Evolutionary conservation across 1,140 invertebrate species (phyloP), one percentile per base, ranked within the genome.

Genomic region (Contarinia nasturtii): DNA sequence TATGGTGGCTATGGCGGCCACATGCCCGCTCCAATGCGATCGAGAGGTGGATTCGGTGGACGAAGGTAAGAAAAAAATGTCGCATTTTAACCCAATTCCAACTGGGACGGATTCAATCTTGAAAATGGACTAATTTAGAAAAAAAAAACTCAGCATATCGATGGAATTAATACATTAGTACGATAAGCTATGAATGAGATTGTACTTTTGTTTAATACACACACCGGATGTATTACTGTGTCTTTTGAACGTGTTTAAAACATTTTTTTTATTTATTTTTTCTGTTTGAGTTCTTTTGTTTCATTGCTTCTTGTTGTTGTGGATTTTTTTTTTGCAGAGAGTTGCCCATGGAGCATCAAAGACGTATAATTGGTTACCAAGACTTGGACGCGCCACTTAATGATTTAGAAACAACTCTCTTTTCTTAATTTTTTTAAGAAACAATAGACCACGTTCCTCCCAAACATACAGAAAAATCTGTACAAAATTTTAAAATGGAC

Each of bases 341-440:
- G 58, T 51, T 62, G 53, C 60, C 60, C 52, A 52, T 61, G 58
- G 60, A 63, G 56, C 61, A 63, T 51, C 60, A 63, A 52, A 60
- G 61, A 54, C 61, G 60, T 55, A 54, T 63, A 54, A 56, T 63
- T 53, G 61, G 60, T 58, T 63, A 63, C 55, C 61, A 63, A 53
- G 61, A 63, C 58, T 61, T 63, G 61, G 61, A 63, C 57, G 61
- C 61, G 49, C 60, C 59, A 47, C 53, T 56, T 49, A 62, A 63
- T 14, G 36, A 38, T 38, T 38, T 27, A 5, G 27, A 27, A 3
- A 27, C 27, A 27, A 5, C 27, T 5, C 3, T 27, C 27, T 27
- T 27, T 27, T 27, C 3, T 20, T 7, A 14, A 44, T 44, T 44
- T 20, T 44, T 20, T 44, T 44, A 8, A 20, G 7, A 44, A 27